Percentiles rank a stretch among this genome's conserved stretches.
These are phyloP conservation scores for Hyposmocoma kahamanoa DNA, from an alignment of 1,140 invertebrate species.

Conservation along the genomic window DNA sequence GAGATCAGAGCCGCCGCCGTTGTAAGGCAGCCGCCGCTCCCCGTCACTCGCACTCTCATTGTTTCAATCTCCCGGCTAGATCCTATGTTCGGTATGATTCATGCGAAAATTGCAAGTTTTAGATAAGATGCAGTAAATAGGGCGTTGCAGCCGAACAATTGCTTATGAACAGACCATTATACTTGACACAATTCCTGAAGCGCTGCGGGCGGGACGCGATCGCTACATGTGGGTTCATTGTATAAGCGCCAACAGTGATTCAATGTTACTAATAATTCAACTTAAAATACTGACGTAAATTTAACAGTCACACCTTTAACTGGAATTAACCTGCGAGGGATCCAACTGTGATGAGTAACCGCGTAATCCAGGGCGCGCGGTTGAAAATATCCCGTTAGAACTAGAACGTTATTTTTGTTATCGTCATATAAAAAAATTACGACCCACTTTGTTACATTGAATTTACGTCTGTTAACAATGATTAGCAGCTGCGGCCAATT, in stretches of 20 bases:
- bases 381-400: neutral
- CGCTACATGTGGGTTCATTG: conserved; percentile 19
- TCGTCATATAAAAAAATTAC: conserved; percentile 2
- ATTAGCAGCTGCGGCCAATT: conserved; percentile 38
- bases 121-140: conserved; percentile 63
- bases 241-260: conserved; percentile 1
- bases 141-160: conserved; percentile 53
- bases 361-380: neutral
- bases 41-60: conserved; percentile 58
- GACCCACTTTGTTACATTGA: conserved; percentile 20
- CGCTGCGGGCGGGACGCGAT: conserved; percentile 16
- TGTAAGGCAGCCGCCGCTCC: conserved; percentile 40
- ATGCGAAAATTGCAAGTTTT: conserved; percentile 48
- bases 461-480: conserved; percentile 27
- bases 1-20: conserved; percentile 54
- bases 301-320: neutral
- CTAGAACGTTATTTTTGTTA: too few relatives aligned
- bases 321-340: conserved; percentile 1
- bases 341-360: neutral
- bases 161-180: conserved; percentile 29
- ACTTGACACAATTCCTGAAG: conserved; percentile 44
- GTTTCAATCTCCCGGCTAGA: conserved; percentile 44
- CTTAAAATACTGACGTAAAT: conserved; percentile 21
- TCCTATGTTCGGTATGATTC: conserved; percentile 61
- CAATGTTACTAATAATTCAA: neutral